phyloP scores from a whole-genome alignment of 2,797 vertebrate genomes.

The Sebastolobus altivelis region DNA sequence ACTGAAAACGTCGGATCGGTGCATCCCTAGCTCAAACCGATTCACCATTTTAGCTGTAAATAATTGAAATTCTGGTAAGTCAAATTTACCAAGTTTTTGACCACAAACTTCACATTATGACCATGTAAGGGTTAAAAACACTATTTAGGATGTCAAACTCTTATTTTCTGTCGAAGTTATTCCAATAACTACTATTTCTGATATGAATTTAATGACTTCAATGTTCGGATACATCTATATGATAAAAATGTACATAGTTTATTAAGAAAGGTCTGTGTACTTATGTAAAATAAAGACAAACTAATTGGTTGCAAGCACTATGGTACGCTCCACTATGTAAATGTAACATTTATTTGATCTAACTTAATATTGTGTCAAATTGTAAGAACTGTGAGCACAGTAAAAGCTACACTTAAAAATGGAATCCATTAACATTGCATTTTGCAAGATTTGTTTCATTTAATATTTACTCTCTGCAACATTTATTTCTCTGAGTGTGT shows the following conservation, averaged over 20 bases:
- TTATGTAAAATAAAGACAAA: background rate
- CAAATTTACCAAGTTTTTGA: background rate
- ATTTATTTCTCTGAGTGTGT: background rate
- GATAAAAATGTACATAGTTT: background rate
- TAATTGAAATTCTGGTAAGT: background rate
- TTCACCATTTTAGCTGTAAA: background rate
- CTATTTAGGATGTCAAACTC: background rate
- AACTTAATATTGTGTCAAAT: background rate
- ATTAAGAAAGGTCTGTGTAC: background rate
- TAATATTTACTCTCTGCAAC: slow-evolving; percentile 7
- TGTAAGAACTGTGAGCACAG: background rate
- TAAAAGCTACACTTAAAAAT: slow-evolving; percentile 15
- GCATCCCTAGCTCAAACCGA: background rate
- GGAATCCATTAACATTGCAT: slow-evolving; percentile 19
- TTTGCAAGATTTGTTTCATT: background rate
- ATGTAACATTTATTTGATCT: background rate
- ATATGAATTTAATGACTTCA: background rate
- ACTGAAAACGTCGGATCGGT: too few species aligned
- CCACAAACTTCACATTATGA: background rate
- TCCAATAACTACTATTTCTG: background rate
- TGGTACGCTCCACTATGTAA: background rate
- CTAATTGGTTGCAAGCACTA: background rate
- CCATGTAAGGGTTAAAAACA: background rate
- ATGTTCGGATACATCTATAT: background rate
- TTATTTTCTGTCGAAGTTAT: background rate